These are phyloP conservation scores for Micrasema longulum DNA, from an alignment of 1,140 invertebrate species.

Conservation along the genomic window DNA sequence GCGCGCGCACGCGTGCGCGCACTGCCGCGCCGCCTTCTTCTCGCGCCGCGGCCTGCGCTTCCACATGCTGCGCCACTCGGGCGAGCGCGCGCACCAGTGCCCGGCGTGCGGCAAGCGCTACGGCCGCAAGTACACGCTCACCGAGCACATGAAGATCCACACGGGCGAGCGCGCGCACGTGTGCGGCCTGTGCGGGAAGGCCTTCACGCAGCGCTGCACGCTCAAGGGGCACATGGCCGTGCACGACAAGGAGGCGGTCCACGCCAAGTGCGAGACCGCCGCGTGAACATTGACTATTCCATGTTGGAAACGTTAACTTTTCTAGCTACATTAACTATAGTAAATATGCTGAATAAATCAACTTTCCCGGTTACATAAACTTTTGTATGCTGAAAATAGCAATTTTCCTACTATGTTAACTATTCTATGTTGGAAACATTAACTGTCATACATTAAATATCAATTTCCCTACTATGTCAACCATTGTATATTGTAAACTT, in stretches of 20 bases:
- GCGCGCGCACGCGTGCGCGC: neutral
- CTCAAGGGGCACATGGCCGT: slow-evolving; percentile 21
- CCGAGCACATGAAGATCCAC: slow-evolving; percentile 14
- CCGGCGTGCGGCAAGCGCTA: slow-evolving; percentile 14
- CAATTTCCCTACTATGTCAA: no score
- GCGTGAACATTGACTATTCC: no score
- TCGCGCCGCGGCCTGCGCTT: neutral
- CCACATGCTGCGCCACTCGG: slow-evolving; percentile 31
- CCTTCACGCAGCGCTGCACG: slow-evolving; percentile 21
- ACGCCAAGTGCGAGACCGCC: no score
- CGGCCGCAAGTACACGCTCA: slow-evolving; percentile 15
- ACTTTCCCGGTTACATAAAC: no score
- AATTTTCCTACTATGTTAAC: no score
- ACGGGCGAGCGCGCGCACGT: neutral
- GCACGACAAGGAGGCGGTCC: slow-evolving; percentile 14
- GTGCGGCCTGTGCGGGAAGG: slow-evolving; percentile 18
- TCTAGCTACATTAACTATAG: no score
- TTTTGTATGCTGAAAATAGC: no score
- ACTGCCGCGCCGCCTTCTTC: slow-evolving; percentile 14
- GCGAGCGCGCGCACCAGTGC: neutral
- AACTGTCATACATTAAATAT: no score
- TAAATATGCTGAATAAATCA: no score
- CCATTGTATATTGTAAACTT: no score
- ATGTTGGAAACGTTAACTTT: no score
- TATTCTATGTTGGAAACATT: no score